phyloP scores from a whole-genome alignment of 2,888 invertebrate genomes.

The Caenorhabditis drosophilae region DNA sequence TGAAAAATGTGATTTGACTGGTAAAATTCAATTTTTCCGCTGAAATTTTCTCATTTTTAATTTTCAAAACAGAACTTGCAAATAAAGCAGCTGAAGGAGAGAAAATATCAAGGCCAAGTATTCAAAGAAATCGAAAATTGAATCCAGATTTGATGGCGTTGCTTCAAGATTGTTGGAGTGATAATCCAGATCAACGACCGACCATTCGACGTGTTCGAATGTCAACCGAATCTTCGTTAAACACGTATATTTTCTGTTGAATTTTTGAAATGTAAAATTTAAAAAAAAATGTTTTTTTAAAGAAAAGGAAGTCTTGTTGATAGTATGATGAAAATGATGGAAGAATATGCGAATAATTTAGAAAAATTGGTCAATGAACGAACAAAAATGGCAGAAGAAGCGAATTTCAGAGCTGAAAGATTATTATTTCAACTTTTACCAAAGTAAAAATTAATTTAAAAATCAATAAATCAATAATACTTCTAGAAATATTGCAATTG shows the following conservation, averaged over 20 bases:
- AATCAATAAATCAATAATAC: neutral
- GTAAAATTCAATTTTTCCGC: constrained; percentile 4
- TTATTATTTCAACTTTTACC: constrained; percentile 49
- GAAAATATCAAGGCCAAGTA: constrained; percentile 40
- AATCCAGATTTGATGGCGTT: constrained; percentile 49
- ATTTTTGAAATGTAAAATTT: neutral
- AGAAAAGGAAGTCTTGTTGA: constrained; percentile 53
- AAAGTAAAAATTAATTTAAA: constrained; percentile 16
- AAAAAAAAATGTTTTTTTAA: neutral
- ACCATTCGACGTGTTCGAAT: constrained; percentile 59
- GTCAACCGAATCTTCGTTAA: constrained; percentile 50
- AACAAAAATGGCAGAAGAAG: constrained; percentile 49
- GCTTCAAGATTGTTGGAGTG: constrained; percentile 56
- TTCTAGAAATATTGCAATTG: constrained; percentile 60
- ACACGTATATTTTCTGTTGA: constrained; percentile 28
- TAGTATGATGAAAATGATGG: constrained; percentile 57
- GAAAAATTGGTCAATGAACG: constrained; percentile 49
- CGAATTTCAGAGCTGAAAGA: constrained; percentile 44
- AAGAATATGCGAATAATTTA: constrained; percentile 52
- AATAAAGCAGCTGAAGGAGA: constrained; percentile 47
- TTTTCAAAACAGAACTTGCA: constrained; percentile 45
- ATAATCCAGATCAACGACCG: constrained; percentile 46
- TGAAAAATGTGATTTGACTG: constrained; percentile 40
- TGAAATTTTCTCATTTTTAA: too few species aligned
- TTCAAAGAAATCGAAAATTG: constrained; percentile 39